phyloP scores from a whole-genome alignment of 2,113 vertebrate genomes.

The Hoplias malabaricus region DNA sequence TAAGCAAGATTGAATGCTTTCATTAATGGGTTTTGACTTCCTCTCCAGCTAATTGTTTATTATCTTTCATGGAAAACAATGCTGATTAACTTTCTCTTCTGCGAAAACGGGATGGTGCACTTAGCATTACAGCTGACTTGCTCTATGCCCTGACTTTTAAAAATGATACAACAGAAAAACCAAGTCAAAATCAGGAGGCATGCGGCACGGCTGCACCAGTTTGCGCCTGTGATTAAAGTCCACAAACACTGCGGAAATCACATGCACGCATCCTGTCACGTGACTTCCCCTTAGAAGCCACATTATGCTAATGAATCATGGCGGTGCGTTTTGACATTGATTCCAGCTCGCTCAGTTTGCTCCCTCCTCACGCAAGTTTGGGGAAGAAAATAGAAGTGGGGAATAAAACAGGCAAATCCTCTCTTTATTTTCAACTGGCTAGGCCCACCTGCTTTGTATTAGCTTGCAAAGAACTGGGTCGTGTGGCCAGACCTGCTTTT shows the following conservation, averaged over 20 bases:
- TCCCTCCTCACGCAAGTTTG: not conserved
- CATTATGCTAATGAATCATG: slow-evolving; percentile 42
- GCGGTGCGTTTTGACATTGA: slow-evolving; percentile 49
- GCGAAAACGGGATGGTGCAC: not conserved
- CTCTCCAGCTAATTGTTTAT: not conserved
- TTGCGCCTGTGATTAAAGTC: slow-evolving; percentile 62
- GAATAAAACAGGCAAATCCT: not conserved
- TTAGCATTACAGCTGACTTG: not conserved
- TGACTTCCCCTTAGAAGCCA: slow-evolving; percentile 66
- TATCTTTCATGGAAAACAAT: not conserved
- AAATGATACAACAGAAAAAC: not conserved
- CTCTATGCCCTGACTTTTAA: not conserved
- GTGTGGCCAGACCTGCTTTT: slow-evolving; percentile 55
- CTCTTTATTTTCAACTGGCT: not conserved
- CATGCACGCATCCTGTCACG: slow-evolving; percentile 56
- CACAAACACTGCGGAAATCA: slow-evolving; percentile 65
- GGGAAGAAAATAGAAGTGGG: not conserved
- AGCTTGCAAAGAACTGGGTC: slow-evolving; percentile 47
- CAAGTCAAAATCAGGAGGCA: slow-evolving; percentile 52
- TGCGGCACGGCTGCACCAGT: slow-evolving; percentile 54
- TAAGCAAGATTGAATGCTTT: not conserved
- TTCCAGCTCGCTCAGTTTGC: not conserved
- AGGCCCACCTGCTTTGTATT: slow-evolving; percentile 20
- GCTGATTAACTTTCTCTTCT: not conserved
- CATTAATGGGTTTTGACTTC: not conserved